A percentile compares a stretch with the other conserved stretches of the same genome.
Conservation (phyloP, 1,140 invertebrate species). For the Cyphomyrmex costatus region DNA sequence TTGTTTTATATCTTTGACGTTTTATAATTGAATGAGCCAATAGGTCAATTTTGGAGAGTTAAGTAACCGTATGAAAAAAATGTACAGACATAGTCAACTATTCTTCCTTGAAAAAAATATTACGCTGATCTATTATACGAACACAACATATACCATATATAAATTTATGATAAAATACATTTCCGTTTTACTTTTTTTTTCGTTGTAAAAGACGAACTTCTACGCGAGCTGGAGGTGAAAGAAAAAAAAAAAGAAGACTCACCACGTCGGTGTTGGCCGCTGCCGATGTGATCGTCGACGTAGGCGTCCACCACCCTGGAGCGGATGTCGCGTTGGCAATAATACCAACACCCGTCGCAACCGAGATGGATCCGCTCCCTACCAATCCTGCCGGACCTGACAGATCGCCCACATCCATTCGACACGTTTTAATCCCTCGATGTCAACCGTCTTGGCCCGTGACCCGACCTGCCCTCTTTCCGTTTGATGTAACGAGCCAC, state of each 20-base stretch:
- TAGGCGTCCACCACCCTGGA: constrained; percentile 84
- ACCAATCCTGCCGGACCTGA: constrained; percentile 80
- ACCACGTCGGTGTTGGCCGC: constrained; percentile 85
- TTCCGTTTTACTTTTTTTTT: neutral
- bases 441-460: constrained; percentile 69
- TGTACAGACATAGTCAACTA: neutral
- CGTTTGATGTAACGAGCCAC: constrained; percentile 57
- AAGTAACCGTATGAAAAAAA: neutral
- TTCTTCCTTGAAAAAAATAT: neutral
- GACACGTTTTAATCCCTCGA: constrained; percentile 79
- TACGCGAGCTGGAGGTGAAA: neutral
- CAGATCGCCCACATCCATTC: constrained; percentile 84
- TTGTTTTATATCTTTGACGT: too few relatives aligned
- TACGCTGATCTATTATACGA: neutral
- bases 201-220: neutral
- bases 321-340: constrained; percentile 74
- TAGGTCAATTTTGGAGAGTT: neutral
- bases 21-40: too few relatives aligned
- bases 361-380: constrained; percentile 83
- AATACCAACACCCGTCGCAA: constrained; percentile 80
- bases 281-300: constrained; percentile 82
- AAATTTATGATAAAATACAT: neutral
- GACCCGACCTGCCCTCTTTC: constrained; percentile 72
- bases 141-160: too few relatives aligned
- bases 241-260: constrained; percentile 65